A percentile compares a stretch with the other conserved stretches of the same genome.
These are phyloP conservation scores for Cepaea hortensis DNA, from an alignment of 2,888 invertebrate genomes.

Conservation along the genomic window DNA sequence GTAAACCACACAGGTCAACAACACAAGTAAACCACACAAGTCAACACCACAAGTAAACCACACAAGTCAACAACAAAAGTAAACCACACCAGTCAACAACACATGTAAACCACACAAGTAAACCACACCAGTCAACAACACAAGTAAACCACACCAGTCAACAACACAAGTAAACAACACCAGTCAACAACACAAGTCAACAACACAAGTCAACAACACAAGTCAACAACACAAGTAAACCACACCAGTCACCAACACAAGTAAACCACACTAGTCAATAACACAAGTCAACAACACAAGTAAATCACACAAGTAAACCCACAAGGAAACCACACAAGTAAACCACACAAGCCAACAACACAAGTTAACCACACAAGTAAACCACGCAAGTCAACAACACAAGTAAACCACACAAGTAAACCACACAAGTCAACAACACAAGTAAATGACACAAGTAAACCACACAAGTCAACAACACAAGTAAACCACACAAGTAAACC, in stretches of 20 bases:
- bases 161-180: background rate
- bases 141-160: background rate
- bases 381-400: too few relatives aligned
- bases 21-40: background rate
- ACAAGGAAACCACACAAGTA: conserved; percentile 28
- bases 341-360: background rate
- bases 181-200: background rate
- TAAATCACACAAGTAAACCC: too few relatives aligned
- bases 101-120: too few relatives aligned
- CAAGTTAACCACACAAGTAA: too few relatives aligned
- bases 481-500: too few relatives aligned
- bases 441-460: background rate
- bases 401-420: background rate
- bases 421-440: background rate
- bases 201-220: background rate
- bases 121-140: too few relatives aligned
- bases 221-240: too few relatives aligned
- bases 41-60: background rate
- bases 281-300: too few relatives aligned
- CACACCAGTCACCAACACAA: too few relatives aligned
- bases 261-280: background rate
- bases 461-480: background rate
- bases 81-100: background rate
- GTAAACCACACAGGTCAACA: background rate
- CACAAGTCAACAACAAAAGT: background rate